Base-by-base conservation (phyloP, 2,113 vertebrate species). In the Chionodraco myersi region DNA sequence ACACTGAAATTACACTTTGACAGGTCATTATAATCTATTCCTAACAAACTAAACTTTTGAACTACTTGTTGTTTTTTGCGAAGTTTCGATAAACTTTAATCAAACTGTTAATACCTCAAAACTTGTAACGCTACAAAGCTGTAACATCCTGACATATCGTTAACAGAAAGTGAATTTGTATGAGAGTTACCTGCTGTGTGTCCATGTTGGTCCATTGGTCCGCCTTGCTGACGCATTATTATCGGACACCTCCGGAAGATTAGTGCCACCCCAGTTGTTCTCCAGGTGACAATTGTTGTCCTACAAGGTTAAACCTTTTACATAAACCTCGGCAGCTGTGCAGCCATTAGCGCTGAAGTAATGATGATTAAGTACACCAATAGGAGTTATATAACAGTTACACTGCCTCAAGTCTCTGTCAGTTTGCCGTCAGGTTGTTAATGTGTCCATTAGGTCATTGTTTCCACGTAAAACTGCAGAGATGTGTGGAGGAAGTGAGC, bases 121-220 rank as follows among this genome's bases (percentile, higher is more conserved):
- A 34, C 10, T 1, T 53, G n/a, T 62, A 57, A 66, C n/a, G 14
- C 10, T 14, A 48, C 5, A 10, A 60, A 15, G 36, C 12, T 0
- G 6, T 1, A 51, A 21, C 52, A 15, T 4, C 3, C 2, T 41
- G 14, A 36, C 3, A 66, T 6, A 49, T 57, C 5, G 11, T 75
- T n/a, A 83, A 86, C 77, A 34, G 45, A 48, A 73, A 81, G 58
- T 23, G 12, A 60, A 69, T 44, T 77, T 88, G 72, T 57, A 26
- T 70, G 58, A 62, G 34, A 56, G 30, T 91, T 93, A 94, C 94
- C 93, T 93, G 89, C 66, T 15, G 60, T 15, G 75, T 34, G 34
- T 91, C 86, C 92, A 71, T 85, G 85, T 81, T 86, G 86, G 75
- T 69, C 59, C 75, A 49, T 44, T 23, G 59, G 53, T 77, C 88